These are phyloP conservation scores for Acanthis flammea DNA, from an alignment of 2,797 vertebrate species.

Conservation along the genomic window DNA sequence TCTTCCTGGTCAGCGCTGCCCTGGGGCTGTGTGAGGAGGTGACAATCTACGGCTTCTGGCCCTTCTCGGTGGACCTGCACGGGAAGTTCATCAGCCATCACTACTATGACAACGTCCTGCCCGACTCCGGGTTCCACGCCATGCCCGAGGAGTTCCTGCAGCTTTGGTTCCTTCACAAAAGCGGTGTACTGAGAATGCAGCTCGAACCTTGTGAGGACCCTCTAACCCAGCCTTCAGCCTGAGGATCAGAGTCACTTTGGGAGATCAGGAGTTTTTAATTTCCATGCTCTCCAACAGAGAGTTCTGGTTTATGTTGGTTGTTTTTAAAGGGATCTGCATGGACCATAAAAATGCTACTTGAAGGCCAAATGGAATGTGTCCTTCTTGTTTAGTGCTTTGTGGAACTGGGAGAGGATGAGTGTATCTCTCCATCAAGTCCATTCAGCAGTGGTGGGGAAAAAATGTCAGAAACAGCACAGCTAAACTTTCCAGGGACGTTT, in stretches of 20 bases:
- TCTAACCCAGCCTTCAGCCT: slow-evolving; percentile 36
- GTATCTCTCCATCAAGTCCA: background rate
- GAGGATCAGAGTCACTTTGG: background rate
- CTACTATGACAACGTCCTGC: slow-evolving; percentile 94
- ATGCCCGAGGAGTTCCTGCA: slow-evolving; percentile 98
- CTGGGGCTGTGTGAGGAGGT: slow-evolving; percentile 94
- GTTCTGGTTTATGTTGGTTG: slow-evolving; percentile 30
- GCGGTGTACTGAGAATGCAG: slow-evolving; percentile 85
- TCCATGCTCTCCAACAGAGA: background rate
- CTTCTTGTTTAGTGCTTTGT: background rate
- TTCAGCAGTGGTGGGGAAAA: background rate
- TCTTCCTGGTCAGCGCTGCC: slow-evolving; percentile 92
- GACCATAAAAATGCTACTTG: slow-evolving; percentile 2
- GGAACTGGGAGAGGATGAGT: background rate
- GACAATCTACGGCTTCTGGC: slow-evolving; percentile 95
- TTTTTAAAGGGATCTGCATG: slow-evolving; percentile 43
- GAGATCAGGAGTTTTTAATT: slow-evolving; percentile 32
- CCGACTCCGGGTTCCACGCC: slow-evolving; percentile 89
- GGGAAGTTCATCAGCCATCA: slow-evolving; percentile 90
- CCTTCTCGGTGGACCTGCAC: slow-evolving; percentile 85
- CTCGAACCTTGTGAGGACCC: slow-evolving; percentile 79
- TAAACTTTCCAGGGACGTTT: background rate
- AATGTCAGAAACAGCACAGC: background rate
- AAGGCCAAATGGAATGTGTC: slow-evolving; percentile 25
- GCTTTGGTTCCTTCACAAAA: slow-evolving; percentile 95